Percentiles rank a stretch among this genome's conserved stretches.
phyloP scores from a whole-genome alignment of 2,113 vertebrate species.

The Henicopernis longicauda region DNA sequence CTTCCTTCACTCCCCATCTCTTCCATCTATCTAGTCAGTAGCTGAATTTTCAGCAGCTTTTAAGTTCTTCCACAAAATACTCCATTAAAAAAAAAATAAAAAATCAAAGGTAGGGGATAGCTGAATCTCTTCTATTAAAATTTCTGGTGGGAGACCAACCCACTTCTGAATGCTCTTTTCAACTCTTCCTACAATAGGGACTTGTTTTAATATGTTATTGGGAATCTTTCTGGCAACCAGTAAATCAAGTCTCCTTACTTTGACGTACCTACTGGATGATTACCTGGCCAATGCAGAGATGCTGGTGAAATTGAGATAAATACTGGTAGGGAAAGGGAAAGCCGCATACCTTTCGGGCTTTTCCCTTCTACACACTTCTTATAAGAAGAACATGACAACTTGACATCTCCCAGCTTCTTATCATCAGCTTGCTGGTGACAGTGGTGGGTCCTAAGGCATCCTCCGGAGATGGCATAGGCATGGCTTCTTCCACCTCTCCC shows the following conservation, averaged over 20 bases:
- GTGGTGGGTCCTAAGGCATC: background rate
- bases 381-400: background rate
- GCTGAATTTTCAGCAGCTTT: background rate
- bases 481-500: background rate
- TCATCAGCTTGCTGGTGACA: background rate
- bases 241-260: background rate
- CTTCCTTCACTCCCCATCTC: background rate
- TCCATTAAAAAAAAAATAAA: background rate
- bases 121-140: background rate
- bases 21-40: background rate
- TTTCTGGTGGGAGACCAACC: background rate
- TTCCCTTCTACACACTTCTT: background rate
- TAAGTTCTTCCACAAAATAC: background rate
- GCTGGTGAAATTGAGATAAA: background rate
- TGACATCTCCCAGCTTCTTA: background rate
- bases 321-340: background rate
- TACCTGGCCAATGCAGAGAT: background rate
- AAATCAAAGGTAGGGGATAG: background rate
- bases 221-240: background rate
- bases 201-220: background rate
- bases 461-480: background rate
- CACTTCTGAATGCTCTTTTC: background rate
- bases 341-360: background rate
- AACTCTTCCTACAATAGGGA: background rate
- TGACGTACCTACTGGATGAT: background rate